phyloP scores from a whole-genome alignment of 2,888 invertebrate species.

The Plagodis pulveraria region DNA sequence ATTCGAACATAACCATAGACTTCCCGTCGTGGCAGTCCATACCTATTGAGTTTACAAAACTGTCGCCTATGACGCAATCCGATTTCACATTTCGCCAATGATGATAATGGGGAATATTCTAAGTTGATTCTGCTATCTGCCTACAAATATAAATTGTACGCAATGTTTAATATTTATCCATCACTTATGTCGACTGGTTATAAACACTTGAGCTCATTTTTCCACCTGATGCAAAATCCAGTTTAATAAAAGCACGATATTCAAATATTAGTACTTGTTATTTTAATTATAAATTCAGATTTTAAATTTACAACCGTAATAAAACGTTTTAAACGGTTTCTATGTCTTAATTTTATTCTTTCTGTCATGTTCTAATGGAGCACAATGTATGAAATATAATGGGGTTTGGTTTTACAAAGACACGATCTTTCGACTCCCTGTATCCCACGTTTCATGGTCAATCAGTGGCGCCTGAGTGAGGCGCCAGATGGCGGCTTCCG shows the following conservation, averaged over 20 bases:
- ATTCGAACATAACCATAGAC: too few relatives aligned
- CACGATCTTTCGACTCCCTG: constrained; percentile 68
- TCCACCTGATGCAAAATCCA: constrained; percentile 22
- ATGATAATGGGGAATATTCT: constrained; percentile 22
- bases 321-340: constrained; percentile 24
- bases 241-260: constrained; percentile 17
- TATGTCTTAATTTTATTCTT: not conserved
- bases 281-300: constrained; percentile 32
- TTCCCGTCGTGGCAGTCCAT: too few relatives aligned
- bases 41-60: too few relatives aligned
- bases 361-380: too few relatives aligned
- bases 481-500: constrained; percentile 62
- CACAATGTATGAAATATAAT: too few relatives aligned
- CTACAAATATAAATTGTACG: constrained; percentile 13
- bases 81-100: constrained; percentile 33
- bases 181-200: constrained; percentile 24
- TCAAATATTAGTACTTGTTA: constrained; percentile 22
- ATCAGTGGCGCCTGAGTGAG: constrained; percentile 58
- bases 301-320: constrained; percentile 26
- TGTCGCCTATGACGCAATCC: too few relatives aligned
- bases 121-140: constrained; percentile 25
- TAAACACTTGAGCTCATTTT: constrained; percentile 24
- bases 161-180: constrained; percentile 26
- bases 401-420: constrained; percentile 23
- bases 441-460: constrained; percentile 70